A percentile compares a stretch with the other conserved stretches of the same genome.
Conservation (phyloP, 2,113 vertebrate species). For the Bolborhynchus lineola region DNA sequence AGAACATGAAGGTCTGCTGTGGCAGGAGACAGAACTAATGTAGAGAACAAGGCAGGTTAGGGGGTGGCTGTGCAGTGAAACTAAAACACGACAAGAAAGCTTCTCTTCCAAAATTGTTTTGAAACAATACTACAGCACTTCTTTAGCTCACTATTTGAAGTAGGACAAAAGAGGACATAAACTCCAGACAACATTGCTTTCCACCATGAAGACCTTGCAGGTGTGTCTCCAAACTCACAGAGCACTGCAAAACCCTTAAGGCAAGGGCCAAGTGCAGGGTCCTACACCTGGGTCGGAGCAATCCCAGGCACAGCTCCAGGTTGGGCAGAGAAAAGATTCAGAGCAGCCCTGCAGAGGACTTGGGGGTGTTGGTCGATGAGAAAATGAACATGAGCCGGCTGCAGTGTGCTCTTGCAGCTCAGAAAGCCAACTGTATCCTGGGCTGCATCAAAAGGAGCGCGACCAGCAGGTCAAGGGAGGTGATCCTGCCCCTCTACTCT, state of each 20-base stretch:
- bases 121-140: not conserved
- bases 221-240: not conserved
- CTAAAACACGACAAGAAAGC: not conserved
- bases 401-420: too few species aligned
- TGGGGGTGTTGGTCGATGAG: too few species aligned
- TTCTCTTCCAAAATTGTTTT: not conserved
- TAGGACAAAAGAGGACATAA: not conserved
- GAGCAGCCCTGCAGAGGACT: too few species aligned
- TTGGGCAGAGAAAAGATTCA: too few species aligned
- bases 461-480: too few species aligned
- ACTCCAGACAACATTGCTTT: not conserved
- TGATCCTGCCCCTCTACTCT: too few species aligned
- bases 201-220: not conserved
- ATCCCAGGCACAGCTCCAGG: too few species aligned
- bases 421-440: too few species aligned
- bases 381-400: too few species aligned
- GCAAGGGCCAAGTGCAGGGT: not conserved
- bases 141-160: accelerated
- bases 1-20: not conserved
- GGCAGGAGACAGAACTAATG: not conserved
- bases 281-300: too few species aligned
- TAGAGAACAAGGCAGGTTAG: not conserved
- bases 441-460: too few species aligned
- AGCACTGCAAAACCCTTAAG: not conserved
- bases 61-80: not conserved